Evolutionary conservation across 2,797 vertebrate genomes (phyloP).

Genomic region (Ispidina lecontei): DNA sequence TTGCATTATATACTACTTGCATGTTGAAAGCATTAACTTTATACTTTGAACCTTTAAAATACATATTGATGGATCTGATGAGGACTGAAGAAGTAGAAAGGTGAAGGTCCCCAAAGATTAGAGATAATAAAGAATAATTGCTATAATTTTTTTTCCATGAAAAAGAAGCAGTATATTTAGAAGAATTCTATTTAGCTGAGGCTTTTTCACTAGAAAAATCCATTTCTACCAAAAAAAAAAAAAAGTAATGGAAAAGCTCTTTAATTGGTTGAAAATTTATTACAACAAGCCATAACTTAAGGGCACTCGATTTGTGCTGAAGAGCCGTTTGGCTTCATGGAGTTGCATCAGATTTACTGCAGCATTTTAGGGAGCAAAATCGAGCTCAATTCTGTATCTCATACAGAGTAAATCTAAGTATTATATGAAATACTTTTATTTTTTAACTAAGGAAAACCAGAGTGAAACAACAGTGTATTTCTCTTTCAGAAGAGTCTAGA

Average conservation of each 20-base stretch:
- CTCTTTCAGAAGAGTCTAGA: neutral
- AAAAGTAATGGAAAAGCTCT: neutral
- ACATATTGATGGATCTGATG: constrained; percentile 28
- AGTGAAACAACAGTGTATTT: neutral
- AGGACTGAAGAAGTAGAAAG: constrained; percentile 18
- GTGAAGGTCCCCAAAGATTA: constrained; percentile 14
- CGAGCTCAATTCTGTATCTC: neutral
- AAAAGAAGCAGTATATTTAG: neutral
- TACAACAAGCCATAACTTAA: constrained; percentile 1
- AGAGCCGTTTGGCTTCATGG: constrained; percentile 13
- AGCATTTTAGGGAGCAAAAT: neutral
- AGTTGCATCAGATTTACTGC: neutral
- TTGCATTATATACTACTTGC: constrained; percentile 37
- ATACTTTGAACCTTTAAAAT: constrained; percentile 58
- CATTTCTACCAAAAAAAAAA: neutral
- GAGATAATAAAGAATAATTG: constrained; percentile 41
- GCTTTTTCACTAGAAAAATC: neutral
- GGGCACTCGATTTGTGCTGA: constrained; percentile 17
- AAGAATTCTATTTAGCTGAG: neutral
- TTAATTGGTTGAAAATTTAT: constrained; percentile 24
- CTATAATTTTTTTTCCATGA: neutral
- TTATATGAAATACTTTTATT: constrained; percentile 13
- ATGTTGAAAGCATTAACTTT: constrained; percentile 62
- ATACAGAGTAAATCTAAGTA: neutral
- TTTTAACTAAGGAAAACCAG: constrained; percentile 8